Evolutionary conservation across 2,797 vertebrate genomes (phyloP).

Genomic region (Alauda arvensis): DNA sequence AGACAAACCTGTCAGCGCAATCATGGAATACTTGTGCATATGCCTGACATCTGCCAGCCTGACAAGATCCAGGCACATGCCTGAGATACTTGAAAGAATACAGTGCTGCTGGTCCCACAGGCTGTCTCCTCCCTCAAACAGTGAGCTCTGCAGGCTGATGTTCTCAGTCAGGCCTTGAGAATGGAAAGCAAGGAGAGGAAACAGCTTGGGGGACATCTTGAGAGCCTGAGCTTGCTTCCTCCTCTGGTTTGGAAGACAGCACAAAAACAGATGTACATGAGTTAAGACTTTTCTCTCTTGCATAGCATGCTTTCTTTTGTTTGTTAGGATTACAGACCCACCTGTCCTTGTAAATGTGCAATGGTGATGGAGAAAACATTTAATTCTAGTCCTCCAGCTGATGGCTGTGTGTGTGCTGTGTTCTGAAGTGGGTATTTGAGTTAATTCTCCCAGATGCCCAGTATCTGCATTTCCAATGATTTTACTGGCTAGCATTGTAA

Average conservation of each 20-base stretch:
- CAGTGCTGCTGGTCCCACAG: neutral
- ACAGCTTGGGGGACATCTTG: neutral
- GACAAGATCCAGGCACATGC: conserved; percentile 18
- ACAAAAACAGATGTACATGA: neutral
- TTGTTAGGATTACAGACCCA: neutral
- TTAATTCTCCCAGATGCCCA: conserved; percentile 23
- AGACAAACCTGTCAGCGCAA: neutral
- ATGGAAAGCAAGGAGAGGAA: neutral
- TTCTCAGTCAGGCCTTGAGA: neutral
- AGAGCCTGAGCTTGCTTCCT: neutral
- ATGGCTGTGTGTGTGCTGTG: neutral
- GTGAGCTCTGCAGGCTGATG: neutral
- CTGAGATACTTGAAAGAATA: neutral
- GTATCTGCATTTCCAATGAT: neutral
- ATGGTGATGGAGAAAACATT: neutral
- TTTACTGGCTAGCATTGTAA: conserved; percentile 45
- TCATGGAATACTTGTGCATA: neutral
- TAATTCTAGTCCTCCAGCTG: neutral
- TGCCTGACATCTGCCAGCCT: conserved; percentile 18
- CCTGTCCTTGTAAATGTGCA: neutral
- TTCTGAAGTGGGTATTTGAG: conserved; percentile 29
- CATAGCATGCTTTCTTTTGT: neutral
- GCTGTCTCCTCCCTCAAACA: neutral
- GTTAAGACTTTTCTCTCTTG: neutral
- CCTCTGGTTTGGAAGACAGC: neutral